Evolutionary conservation across 2,113 vertebrate species (phyloP).

Genomic region (Prietella phreatophila): DNA sequence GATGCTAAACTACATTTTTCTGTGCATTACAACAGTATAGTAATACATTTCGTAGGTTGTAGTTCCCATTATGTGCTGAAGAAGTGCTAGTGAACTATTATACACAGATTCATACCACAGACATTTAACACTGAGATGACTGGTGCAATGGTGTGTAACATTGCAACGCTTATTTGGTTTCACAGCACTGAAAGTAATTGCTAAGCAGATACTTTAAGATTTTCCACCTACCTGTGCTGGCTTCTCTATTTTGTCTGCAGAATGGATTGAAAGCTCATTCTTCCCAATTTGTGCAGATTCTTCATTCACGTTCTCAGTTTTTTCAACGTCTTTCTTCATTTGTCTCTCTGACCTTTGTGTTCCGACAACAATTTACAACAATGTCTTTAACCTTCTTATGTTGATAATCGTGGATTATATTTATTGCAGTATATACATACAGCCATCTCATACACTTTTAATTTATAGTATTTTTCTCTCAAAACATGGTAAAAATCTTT

Average conservation of each 20-base stretch:
- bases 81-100: background rate
- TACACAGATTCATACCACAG: background rate
- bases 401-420: background rate
- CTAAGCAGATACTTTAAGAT: background rate
- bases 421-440: no score
- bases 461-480: background rate
- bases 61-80: background rate
- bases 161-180: background rate
- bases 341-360: background rate
- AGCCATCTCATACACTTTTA: background rate
- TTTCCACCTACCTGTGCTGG: constrained; percentile 7
- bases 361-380: background rate
- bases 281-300: background rate
- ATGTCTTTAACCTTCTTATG: background rate
- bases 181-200: background rate
- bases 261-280: background rate
- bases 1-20: background rate
- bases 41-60: background rate
- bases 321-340: background rate
- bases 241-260: background rate
- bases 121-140: background rate
- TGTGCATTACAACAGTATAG: background rate
- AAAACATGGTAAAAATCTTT: background rate
- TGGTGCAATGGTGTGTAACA: constrained; percentile 3
- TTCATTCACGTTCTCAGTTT: background rate